Conservation (phyloP, 2,797 vertebrate species). For the Rhinichthys osculus region DNA sequence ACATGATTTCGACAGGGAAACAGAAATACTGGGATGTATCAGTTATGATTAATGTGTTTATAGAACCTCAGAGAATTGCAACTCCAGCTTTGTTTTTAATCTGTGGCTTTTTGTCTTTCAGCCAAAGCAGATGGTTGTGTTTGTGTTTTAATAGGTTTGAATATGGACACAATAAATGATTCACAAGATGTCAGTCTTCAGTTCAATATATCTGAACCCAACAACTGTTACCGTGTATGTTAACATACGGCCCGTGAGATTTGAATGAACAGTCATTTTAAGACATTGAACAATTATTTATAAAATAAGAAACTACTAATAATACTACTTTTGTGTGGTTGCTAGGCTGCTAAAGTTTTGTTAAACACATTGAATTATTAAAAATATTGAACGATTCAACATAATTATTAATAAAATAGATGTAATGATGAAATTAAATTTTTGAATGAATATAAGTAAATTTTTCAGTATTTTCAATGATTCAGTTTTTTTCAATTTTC, state of each 20-base stretch:
- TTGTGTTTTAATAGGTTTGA: not conserved
- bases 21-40: not conserved
- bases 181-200: not conserved
- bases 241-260: not conserved
- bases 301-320: not conserved
- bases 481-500: too few relatives aligned
- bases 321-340: not conserved
- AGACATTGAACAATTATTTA: too few relatives aligned
- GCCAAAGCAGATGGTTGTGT: constrained; percentile 12
- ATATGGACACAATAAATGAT: constrained; percentile 23
- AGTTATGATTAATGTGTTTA: constrained; percentile 17
- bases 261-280: not conserved
- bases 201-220: not conserved
- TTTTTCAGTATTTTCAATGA: too few relatives aligned
- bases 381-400: not conserved
- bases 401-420: too few relatives aligned
- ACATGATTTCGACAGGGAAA: not conserved
- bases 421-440: too few relatives aligned
- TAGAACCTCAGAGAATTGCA: not conserved
- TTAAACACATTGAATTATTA: not conserved
- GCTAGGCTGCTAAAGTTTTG: not conserved
- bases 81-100: not conserved
- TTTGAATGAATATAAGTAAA: too few relatives aligned
- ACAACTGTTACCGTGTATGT: not conserved
- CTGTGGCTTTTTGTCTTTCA: not conserved